phyloP scores from a whole-genome alignment of 2,113 vertebrate genomes.

The Corydoras sp. region DNA sequence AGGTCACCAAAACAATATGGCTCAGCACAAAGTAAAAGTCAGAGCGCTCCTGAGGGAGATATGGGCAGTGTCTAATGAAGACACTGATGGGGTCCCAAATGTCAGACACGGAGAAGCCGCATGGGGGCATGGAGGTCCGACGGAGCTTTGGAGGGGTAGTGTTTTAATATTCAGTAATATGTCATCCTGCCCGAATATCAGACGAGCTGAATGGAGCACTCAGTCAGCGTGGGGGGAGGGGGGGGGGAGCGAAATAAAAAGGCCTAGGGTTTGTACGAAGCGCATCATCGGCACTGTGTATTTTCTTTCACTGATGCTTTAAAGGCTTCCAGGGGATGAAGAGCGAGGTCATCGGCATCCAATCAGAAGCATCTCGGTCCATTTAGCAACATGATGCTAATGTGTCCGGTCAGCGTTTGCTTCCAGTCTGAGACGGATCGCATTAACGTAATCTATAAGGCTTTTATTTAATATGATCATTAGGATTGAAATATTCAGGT shows the following conservation, averaged over 20 bases:
- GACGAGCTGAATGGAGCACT: background rate
- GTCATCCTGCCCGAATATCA: background rate
- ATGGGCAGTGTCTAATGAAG: slow-evolving; percentile 32
- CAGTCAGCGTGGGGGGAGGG: too few relatives aligned
- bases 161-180: slow-evolving; percentile 30
- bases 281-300: too few relatives aligned
- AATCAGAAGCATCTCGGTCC: slow-evolving; percentile 18
- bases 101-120: slow-evolving; percentile 22
- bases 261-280: too few relatives aligned
- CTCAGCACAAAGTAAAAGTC: slow-evolving; percentile 29
- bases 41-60: slow-evolving; percentile 2
- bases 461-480: background rate
- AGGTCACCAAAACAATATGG: slow-evolving; percentile 36
- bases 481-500: too few relatives aligned
- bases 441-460: slow-evolving; percentile 9
- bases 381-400: slow-evolving; percentile 30
- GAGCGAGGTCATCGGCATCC: slow-evolving; percentile 11
- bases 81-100: slow-evolving; percentile 22
- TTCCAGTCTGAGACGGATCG: slow-evolving; percentile 1
- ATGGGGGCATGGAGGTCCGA: background rate
- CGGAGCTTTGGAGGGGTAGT: background rate
- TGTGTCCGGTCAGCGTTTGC: slow-evolving; percentile 5
- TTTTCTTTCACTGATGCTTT: too few relatives aligned
- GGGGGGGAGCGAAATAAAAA: too few relatives aligned
- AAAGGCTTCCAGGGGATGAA: slow-evolving; percentile 10